phyloP scores from a whole-genome alignment of 2,888 invertebrate genomes.

The Leptopterna dolabrata region DNA sequence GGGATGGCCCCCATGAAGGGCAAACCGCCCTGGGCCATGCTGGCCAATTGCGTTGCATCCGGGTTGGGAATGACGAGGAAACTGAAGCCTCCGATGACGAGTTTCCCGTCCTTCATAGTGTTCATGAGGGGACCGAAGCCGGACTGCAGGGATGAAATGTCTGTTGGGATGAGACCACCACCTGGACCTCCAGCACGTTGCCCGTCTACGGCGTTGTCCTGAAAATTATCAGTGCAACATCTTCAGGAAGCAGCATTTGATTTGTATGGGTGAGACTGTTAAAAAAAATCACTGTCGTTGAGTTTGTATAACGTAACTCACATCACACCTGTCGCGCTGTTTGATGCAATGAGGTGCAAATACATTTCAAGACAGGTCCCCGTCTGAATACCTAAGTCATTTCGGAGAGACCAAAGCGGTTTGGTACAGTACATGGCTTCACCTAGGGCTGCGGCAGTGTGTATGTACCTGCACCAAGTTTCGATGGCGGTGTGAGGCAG shows the following conservation, averaged over 20 bases:
- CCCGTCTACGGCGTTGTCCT: neutral
- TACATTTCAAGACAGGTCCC: too few species aligned
- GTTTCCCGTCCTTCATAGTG: conserved; percentile 55
- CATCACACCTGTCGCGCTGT: too few species aligned
- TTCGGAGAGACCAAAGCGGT: too few species aligned
- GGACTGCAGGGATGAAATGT: conserved; percentile 28
- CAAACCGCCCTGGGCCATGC: neutral
- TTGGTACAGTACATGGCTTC: too few species aligned
- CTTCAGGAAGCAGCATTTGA: neutral
- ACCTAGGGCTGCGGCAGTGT: too few species aligned
- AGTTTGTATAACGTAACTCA: too few species aligned
- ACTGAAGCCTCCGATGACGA: conserved; percentile 58
- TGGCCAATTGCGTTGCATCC: conserved; percentile 43
- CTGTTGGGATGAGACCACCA: neutral
- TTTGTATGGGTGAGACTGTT: too few species aligned
- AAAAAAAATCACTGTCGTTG: neutral
- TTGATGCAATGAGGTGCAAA: too few species aligned
- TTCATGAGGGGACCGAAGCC: conserved; percentile 52
- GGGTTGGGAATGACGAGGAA: conserved; percentile 56
- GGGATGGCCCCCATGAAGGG: neutral
- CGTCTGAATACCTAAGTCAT: too few species aligned
- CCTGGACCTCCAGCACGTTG: conserved; percentile 10
- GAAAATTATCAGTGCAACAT: too few species aligned
- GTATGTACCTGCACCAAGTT: too few species aligned
- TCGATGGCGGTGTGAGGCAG: too few species aligned